These are phyloP conservation scores for Trachelus stipa DNA, from an alignment of 2,888 invertebrate species.

Conservation along the genomic window DNA sequence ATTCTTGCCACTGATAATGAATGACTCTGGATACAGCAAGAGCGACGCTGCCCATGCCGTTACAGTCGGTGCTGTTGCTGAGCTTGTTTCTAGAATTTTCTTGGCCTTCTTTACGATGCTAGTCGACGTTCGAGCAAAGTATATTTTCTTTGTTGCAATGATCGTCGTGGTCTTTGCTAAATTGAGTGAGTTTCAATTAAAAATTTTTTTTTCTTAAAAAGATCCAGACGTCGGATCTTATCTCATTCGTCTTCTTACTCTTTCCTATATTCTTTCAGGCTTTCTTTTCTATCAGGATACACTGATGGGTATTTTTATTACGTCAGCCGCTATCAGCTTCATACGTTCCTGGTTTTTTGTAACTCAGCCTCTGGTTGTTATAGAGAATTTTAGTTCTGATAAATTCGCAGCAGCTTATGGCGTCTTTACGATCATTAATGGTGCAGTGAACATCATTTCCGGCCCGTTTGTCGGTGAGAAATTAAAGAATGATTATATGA, in stretches of 20 bases:
- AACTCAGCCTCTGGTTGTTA: constrained; percentile 77
- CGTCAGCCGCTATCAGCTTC: constrained; percentile 75
- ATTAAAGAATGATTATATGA: not conserved
- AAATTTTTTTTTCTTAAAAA: not conserved
- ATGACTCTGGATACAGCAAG: constrained; percentile 70
- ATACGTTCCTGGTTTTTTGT: constrained; percentile 79
- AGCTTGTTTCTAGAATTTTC: constrained; percentile 74
- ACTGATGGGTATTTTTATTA: constrained; percentile 71
- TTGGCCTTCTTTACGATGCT: constrained; percentile 75
- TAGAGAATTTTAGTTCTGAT: constrained; percentile 76
- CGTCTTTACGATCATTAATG: constrained; percentile 79
- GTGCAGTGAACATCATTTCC: constrained; percentile 75
- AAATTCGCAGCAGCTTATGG: constrained; percentile 81
- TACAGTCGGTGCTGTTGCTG: constrained; percentile 77
- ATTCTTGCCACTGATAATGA: constrained; percentile 75
- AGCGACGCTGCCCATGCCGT: constrained; percentile 76
- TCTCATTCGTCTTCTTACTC: not conserved
- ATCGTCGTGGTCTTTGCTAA: constrained; percentile 76
- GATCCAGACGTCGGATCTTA: not conserved
- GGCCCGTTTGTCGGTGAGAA: constrained; percentile 76
- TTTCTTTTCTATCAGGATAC: constrained; percentile 71
- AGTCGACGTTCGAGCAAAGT: constrained; percentile 73
- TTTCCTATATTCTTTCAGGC: constrained; percentile 65
- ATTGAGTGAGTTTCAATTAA: constrained; percentile 70
- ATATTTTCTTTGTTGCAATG: constrained; percentile 75